These are phyloP conservation scores for Aphidoletes aphidimyza DNA, from an alignment of 2,888 invertebrate genomes.

Conservation along the genomic window DNA sequence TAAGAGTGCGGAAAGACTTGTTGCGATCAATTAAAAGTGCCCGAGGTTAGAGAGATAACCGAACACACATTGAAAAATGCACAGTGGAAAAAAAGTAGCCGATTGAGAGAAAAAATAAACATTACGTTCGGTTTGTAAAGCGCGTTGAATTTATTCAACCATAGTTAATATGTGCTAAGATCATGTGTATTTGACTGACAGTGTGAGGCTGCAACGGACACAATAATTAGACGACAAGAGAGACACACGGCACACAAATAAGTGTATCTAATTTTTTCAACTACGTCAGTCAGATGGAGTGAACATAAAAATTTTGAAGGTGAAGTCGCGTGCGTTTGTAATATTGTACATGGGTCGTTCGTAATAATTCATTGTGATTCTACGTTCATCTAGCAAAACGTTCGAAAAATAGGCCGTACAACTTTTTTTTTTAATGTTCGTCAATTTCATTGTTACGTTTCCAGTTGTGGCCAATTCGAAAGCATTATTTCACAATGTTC, in stretches of 20 bases:
- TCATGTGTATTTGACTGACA: no score
- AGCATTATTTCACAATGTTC: background rate
- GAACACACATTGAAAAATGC: no score
- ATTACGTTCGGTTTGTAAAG: no score
- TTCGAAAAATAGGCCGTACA: background rate
- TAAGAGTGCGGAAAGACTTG: no score
- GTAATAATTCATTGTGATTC: constrained; percentile 14
- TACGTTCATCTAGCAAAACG: background rate
- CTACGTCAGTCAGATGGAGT: background rate
- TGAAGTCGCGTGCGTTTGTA: background rate
- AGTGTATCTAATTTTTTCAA: background rate
- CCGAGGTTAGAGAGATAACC: no score
- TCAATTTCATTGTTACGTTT: background rate
- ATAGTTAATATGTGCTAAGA: no score
- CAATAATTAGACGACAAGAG: no score
- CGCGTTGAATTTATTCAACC: no score
- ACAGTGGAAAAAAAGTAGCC: no score
- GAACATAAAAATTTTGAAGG: background rate
- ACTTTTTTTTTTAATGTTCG: background rate
- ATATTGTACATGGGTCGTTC: constrained; percentile 10
- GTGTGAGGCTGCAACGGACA: no score
- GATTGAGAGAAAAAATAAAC: no score
- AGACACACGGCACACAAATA: background rate
- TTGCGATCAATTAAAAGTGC: no score
- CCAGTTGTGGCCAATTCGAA: background rate